These are phyloP conservation scores for Nemoura dubitans DNA, from an alignment of 2,888 invertebrate genomes.

Conservation along the genomic window DNA sequence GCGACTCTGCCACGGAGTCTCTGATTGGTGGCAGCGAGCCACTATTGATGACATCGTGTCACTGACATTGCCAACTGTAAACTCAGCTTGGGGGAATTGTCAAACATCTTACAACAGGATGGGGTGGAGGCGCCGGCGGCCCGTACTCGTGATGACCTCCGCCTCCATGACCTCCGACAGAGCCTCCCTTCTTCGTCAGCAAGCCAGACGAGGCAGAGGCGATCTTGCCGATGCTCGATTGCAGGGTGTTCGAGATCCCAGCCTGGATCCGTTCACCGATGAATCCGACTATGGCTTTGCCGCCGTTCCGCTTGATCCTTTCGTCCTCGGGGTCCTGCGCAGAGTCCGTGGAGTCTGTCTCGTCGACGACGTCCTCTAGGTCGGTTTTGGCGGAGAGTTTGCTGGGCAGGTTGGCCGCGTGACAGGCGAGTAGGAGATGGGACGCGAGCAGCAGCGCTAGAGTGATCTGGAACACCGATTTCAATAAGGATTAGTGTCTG, in stretches of 20 bases:
- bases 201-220: conserved; percentile 8
- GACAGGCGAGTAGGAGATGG: background rate
- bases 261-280: background rate
- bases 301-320: background rate
- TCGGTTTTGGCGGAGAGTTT: background rate
- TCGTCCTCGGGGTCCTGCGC: background rate
- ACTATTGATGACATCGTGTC: too few species aligned
- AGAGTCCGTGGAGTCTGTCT: background rate
- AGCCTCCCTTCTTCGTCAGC: background rate
- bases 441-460: background rate
- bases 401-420: background rate
- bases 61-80: too few species aligned
- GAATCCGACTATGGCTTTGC: conserved; percentile 13
- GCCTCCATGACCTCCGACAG: background rate
- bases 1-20: too few species aligned
- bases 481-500: background rate
- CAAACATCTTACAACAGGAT: background rate
- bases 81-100: too few species aligned
- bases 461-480: background rate
- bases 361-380: background rate
- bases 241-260: background rate
- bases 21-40: too few species aligned
- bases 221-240: background rate
- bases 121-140: background rate
- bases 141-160: background rate